Percentiles rank a stretch among this genome's conserved stretches.
phyloP scores from a whole-genome alignment of 2,113 vertebrate species.

The Eonycteris spelaea region DNA sequence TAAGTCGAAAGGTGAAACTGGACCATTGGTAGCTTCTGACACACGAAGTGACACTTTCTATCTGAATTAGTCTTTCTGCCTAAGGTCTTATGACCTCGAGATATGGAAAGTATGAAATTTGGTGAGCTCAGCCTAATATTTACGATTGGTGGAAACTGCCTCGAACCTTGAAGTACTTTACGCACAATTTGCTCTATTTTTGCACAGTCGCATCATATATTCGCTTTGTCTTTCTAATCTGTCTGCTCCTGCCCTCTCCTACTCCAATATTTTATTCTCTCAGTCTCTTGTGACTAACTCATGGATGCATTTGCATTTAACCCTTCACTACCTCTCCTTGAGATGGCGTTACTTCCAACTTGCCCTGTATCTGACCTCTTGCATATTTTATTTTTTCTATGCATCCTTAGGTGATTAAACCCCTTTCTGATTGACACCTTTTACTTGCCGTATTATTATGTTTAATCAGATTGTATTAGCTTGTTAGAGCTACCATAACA shows the following conservation, averaged over 20 bases:
- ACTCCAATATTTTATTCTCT: background rate
- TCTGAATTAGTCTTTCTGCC: background rate
- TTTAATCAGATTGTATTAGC: no score
- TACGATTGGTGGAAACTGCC: background rate
- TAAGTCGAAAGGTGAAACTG: background rate
- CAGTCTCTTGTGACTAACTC: background rate
- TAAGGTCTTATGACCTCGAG: background rate
- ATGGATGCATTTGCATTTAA: background rate
- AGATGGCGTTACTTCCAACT: background rate
- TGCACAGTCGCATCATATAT: background rate
- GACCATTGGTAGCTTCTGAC: background rate
- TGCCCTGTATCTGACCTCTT: background rate
- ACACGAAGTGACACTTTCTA: background rate
- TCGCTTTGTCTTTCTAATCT: background rate
- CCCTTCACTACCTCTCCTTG: background rate
- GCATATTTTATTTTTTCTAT: background rate
- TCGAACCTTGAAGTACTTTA: background rate
- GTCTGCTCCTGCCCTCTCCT: background rate
- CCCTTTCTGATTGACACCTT: background rate
- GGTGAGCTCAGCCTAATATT: background rate
- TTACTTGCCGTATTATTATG: no score
- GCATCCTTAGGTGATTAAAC: background rate
- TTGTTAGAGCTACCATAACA: no score
- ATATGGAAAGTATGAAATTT: background rate
- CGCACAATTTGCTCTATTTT: background rate